Percentiles rank a stretch among this genome's conserved stretches.
phyloP scores from a whole-genome alignment of 92 coral and sea anemone species.

The Galaxea fascicularis region DNA sequence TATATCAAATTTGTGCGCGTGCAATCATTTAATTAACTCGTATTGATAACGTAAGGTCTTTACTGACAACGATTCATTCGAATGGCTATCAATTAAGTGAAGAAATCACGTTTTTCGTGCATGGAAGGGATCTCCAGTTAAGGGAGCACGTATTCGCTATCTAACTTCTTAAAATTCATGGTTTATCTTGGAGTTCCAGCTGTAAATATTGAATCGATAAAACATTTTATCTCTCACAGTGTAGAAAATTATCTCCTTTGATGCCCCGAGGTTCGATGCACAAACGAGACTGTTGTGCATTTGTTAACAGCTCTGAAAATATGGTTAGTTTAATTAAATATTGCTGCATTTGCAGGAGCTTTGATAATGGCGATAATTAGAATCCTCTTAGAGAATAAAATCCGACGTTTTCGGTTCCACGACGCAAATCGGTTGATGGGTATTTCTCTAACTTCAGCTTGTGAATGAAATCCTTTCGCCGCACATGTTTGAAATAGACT shows the following conservation, averaged over 20 bases:
- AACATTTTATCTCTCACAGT: conserved; percentile 2
- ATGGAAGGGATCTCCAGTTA: neutral
- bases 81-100: neutral
- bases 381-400: neutral
- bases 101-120: neutral
- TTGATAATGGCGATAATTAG: neutral
- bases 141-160: neutral
- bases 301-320: conserved; percentile 36
- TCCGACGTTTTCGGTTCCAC: neutral
- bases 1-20: neutral
- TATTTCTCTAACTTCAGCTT: no score
- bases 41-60: neutral
- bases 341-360: neutral
- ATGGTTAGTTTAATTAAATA: conserved; percentile 12
- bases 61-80: neutral
- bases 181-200: conserved; percentile 36
- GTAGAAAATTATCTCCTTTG: neutral
- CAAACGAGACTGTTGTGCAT: neutral
- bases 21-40: neutral
- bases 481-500: no score
- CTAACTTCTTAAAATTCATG: neutral
- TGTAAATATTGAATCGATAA: conserved; percentile 26
- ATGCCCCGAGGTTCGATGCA: conserved; percentile 30
- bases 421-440: neutral
- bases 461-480: no score